A percentile compares a stretch with the other conserved stretches of the same genome.
Evolutionary conservation across 2,113 vertebrate species (phyloP).

Genomic region (Cavia porcellus): DNA sequence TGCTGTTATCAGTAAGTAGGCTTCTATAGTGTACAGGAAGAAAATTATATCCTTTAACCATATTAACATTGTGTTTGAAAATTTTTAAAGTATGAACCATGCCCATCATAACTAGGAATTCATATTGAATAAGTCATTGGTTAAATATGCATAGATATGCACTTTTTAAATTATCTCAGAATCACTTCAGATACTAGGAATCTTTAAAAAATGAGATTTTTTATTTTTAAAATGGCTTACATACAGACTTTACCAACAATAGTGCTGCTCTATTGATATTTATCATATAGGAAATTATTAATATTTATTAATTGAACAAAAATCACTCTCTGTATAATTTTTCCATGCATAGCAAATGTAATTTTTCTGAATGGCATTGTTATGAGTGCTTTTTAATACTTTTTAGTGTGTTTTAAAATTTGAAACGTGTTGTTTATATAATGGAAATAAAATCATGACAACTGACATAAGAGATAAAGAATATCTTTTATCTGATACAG

Average conservation of each 20-base stretch:
- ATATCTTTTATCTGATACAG: neutral
- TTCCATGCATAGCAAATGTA: neutral
- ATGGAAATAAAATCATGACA: neutral
- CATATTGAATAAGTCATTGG: neutral
- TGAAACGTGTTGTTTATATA: neutral
- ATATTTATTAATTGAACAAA: neutral
- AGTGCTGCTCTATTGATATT: neutral
- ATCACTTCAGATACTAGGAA: neutral
- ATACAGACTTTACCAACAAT: neutral
- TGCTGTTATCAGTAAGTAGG: neutral
- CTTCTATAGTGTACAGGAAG: neutral
- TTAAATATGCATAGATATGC: neutral
- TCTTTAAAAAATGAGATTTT: neutral
- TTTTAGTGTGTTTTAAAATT: neutral
- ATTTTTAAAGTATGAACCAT: neutral
- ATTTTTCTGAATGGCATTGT: neutral
- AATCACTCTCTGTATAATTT: neutral
- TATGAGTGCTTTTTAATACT: neutral
- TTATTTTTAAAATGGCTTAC: neutral
- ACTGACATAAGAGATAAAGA: neutral
- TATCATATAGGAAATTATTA: neutral
- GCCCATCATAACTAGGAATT: neutral
- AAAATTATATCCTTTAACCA: neutral
- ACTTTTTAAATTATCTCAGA: neutral
- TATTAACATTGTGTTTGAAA: neutral